Percentiles rank a stretch among this genome's conserved stretches.
Evolutionary conservation across 1,140 invertebrate genomes (phyloP).

Genomic region (Drosophila mayri): DNA sequence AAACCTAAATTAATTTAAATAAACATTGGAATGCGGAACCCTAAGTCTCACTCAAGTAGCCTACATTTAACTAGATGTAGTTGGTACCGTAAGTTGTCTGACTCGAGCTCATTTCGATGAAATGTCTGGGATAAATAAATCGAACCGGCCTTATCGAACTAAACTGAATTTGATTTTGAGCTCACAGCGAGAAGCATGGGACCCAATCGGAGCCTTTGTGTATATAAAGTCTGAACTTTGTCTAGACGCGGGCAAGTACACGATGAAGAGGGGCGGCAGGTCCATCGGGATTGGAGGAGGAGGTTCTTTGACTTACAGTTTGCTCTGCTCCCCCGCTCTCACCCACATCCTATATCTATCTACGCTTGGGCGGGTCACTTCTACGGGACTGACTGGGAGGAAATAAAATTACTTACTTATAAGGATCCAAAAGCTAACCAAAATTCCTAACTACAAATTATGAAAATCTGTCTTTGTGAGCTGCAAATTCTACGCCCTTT

Average conservation of each 20-base stretch:
- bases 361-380: not conserved
- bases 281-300: constrained; percentile 1
- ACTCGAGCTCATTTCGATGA: constrained; percentile 52
- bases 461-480: not conserved
- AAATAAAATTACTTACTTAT: not conserved
- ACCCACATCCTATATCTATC: constrained; percentile 1
- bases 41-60: constrained; percentile 60
- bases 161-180: constrained; percentile 9
- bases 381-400: not conserved
- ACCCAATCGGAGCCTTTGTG: not conserved
- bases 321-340: constrained; percentile 9
- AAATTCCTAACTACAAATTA: constrained; percentile 2
- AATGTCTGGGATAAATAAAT: constrained; percentile 55
- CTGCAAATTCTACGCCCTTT: constrained; percentile 6
- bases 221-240: constrained; percentile 10
- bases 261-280: constrained; percentile 10
- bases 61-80: constrained; percentile 39
- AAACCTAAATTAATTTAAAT: constrained; percentile 63
- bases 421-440: not conserved
- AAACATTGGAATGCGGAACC: constrained; percentile 45
- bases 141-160: constrained; percentile 1
- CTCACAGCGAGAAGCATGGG: not conserved
- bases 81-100: constrained; percentile 49
- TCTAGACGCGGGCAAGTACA: constrained; percentile 27
- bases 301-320: constrained; percentile 27